A percentile compares a stretch with the other conserved stretches of the same genome.
These are phyloP conservation scores for Pristionchus japonicus DNA, from an alignment of 2,888 invertebrate genomes.

Conservation along the genomic window DNA sequence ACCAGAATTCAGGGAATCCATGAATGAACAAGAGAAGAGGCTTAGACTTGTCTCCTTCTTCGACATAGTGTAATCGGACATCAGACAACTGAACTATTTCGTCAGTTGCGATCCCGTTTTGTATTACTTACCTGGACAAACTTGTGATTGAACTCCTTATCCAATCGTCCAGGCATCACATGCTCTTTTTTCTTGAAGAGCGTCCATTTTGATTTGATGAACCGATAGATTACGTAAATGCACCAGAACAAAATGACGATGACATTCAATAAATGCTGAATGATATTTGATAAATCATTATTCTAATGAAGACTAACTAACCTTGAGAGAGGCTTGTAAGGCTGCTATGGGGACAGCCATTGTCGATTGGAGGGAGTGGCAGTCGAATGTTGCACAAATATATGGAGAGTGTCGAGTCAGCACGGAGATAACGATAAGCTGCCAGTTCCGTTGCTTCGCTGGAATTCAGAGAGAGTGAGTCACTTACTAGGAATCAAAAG, in stretches of 20 bases:
- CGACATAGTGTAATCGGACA: constrained; percentile 84
- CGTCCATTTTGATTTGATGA: background rate
- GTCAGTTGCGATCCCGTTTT: background rate
- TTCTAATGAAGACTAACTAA: background rate
- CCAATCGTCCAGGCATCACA: background rate
- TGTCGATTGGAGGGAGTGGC: background rate
- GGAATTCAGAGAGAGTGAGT: background rate
- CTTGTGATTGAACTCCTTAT: constrained; percentile 53
- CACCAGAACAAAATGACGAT: background rate
- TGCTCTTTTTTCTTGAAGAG: constrained; percentile 33
- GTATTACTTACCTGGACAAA: constrained; percentile 47
- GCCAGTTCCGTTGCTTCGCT: background rate
- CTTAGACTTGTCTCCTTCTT: constrained; percentile 81
- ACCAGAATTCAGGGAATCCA: constrained; percentile 87
- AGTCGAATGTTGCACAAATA: background rate
- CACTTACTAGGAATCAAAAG: background rate
- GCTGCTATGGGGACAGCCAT: background rate
- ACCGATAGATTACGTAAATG: background rate
- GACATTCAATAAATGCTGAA: constrained; percentile 12
- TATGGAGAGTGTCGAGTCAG: constrained; percentile 4
- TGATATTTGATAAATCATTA: background rate
- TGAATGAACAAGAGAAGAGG: constrained; percentile 84
- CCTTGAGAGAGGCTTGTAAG: background rate
- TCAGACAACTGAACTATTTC: constrained; percentile 77
- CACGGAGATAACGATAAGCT: background rate